Percentiles rank a stretch among this genome's conserved stretches.
phyloP scores from a whole-genome alignment of 2,888 invertebrate species.

The Plebejus melissa region DNA sequence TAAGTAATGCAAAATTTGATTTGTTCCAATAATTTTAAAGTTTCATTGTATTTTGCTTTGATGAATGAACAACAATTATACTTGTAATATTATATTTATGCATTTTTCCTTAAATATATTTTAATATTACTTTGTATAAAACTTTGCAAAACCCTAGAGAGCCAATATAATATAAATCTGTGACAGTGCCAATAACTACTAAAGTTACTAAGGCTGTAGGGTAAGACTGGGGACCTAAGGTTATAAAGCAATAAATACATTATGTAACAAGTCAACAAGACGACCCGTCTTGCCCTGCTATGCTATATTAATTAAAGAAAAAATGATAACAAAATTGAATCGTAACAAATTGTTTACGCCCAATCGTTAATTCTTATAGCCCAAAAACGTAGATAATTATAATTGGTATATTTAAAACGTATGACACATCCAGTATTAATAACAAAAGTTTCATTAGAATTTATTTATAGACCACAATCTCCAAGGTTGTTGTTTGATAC shows the following conservation, averaged over 20 bases:
- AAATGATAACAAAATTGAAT: background rate
- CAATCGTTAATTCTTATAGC: background rate
- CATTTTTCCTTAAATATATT: background rate
- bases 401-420: background rate
- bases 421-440: conserved; percentile 11
- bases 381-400: background rate
- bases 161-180: background rate
- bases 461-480: background rate
- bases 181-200: background rate
- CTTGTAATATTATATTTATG: background rate
- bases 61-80: background rate
- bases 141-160: background rate
- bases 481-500: background rate
- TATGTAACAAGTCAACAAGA: no score
- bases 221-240: background rate
- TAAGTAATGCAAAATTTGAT: background rate
- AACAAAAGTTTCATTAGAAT: background rate
- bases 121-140: background rate
- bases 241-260: no score
- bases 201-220: background rate
- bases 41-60: no score
- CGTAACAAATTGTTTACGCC: background rate
- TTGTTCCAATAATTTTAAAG: background rate
- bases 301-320: background rate
- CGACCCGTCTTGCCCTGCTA: background rate